Percentiles rank a stretch among this genome's conserved stretches.
These are phyloP conservation scores for Myocastor coypus DNA, from an alignment of 2,113 vertebrate genomes.

Conservation along the genomic window DNA sequence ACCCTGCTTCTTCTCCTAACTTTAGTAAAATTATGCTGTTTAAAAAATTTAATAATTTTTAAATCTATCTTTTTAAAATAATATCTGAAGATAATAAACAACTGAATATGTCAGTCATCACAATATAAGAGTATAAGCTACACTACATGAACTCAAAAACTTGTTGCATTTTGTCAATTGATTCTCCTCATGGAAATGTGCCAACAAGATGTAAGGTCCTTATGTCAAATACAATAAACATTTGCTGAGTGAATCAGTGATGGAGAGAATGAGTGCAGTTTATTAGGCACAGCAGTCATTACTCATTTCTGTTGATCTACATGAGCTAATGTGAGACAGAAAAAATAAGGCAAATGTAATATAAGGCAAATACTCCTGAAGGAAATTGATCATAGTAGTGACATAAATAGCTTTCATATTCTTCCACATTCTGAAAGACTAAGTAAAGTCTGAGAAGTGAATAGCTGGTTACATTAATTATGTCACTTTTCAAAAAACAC, in stretches of 20 bases:
- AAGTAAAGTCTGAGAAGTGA: not conserved
- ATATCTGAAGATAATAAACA: not conserved
- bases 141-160: not conserved
- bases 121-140: not conserved
- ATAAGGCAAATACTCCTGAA: not conserved
- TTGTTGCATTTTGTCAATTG: not conserved
- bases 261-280: not conserved
- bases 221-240: not conserved
- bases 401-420: not conserved
- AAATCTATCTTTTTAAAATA: not conserved
- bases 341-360: no score
- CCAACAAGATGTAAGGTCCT: not conserved
- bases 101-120: not conserved
- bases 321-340: not conserved
- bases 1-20: no score
- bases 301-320: not conserved
- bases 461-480: not conserved
- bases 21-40: no score
- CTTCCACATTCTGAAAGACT: not conserved
- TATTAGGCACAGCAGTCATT: not conserved
- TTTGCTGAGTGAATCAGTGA: not conserved
- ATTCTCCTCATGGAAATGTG: not conserved
- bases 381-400: not conserved
- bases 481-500: not conserved
- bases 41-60: not conserved